Base-by-base conservation (phyloP, 2,888 invertebrate genomes). In the Dysmachus trigonus region DNA sequence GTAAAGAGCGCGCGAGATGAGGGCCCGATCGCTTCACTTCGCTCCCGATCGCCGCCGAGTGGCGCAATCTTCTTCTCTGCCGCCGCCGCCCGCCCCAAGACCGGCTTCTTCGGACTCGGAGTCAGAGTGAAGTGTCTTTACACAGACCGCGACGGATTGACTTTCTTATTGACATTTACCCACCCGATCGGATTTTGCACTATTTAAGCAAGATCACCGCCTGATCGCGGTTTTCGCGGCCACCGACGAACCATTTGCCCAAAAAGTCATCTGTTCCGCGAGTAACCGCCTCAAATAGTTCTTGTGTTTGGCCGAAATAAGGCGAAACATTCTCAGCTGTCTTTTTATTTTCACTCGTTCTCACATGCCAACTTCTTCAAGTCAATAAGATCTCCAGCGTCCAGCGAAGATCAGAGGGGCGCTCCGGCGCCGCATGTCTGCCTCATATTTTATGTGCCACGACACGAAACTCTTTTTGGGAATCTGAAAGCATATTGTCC, bases 121-220 rank as follows among this genome's bases (percentile, higher is more conserved):
- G n/a, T n/a, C n/a, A n/a, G n/a, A 73, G n/a, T 7, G 27, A 22
- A 30, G 72, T 47, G 6, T 47, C 47, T 47, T 47, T 15, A n/a
- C n/a, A n/a, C 10, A 10, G n/a, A 18, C 47, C n/a, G 47, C 15
- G 47, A n/a, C 47, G 47, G 47, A 47, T 47, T 77, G 41, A 77
- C 41, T 77, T 72, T 33, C n/a, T 35, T 77, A 41, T 38, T 35
- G 41, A 41, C 77, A 77, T 77, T 77, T 77, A 77, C 27, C 35
- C 77, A 77, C 77, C 77, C 77, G 77, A 35, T 41, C 41, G 35
- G 3, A 41, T 77, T 41, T 77, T 77, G 38, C 77, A 18, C 77
- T 47, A 77, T 77, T 77, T 77, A n/a, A 27, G 27, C 27, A 22
- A 41, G 38, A 73, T 15, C 10, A 27, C 22, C 27, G 62, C 18